Evolutionary conservation across 2,797 vertebrate genomes (phyloP), one percentile per base, ranked within the genome.

Genomic region (Sebastes reedi): DNA sequence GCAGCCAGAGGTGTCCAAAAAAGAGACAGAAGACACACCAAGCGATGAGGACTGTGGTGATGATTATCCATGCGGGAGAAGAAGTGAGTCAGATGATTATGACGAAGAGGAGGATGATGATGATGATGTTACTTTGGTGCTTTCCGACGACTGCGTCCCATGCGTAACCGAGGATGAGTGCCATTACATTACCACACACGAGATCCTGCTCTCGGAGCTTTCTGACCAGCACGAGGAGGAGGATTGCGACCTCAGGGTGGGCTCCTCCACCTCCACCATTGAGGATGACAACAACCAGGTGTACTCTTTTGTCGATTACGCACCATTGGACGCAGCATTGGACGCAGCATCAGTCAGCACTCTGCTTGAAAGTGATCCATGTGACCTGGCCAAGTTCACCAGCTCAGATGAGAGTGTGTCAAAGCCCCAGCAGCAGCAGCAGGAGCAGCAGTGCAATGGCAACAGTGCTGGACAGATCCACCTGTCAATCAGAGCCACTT

Each of bases 181-280:
- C 46, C 98, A 98, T 90, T 99, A 97, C 79, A 99, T 99, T 79
- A 98, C 97, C 87, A 99, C 98, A 29, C 98, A 98, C 67, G 98
- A 98, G 91, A 99, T 99, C 89, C 97, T 98, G 89, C 96, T 99
- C 52, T 96, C 95, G 2, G 98, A 99, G 90, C 96, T 97, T 4
- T 94, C 94, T 18, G 98, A 99, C 59, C 96, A 97, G 3, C 39
- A 42, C 39, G 39, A 42, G 69, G 98, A 97, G 77, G 89, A 84
- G 6, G 95, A 95, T 76, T 95, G 93, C 83, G 97, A 97, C 64
- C 93, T 96, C 24, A 96, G 95, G 1, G 92, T 92, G 79, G 97
- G 95, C 34, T 97, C 97, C 75, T 96, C 97, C 68, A 90, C 96
- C 82, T 95, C 93, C 82, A 97, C 97, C 81, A 90, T 96, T 25